phyloP scores from a whole-genome alignment of 92 coral and sea anemone genomes.

The Heteractis magnifica region DNA sequence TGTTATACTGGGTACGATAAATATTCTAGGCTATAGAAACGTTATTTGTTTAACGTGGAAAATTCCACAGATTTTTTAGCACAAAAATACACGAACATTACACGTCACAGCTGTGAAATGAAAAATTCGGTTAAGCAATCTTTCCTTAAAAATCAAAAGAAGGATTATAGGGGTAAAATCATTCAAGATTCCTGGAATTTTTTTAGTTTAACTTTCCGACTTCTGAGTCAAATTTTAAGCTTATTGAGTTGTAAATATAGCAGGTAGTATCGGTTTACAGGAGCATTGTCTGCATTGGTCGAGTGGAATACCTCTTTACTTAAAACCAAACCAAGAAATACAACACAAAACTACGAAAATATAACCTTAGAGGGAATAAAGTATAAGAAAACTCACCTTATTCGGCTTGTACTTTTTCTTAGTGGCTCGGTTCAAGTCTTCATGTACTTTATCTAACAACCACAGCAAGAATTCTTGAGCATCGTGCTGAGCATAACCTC shows the following conservation, averaged over 20 bases:
- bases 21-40: neutral
- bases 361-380: neutral
- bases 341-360: neutral
- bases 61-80: conserved; percentile 5
- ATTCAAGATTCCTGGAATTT: neutral
- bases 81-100: neutral
- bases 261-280: neutral
- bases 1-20: neutral
- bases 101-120: neutral
- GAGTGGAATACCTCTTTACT: neutral
- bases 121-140: neutral
- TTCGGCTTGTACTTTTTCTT: conserved; percentile 81
- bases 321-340: neutral
- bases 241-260: neutral
- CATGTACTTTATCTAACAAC: conserved; percentile 92
- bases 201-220: neutral
- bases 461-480: conserved; percentile 94
- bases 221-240: neutral
- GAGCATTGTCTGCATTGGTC: neutral
- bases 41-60: neutral
- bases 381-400: conserved; percentile 54
- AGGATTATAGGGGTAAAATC: neutral
- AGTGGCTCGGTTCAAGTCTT: conserved; percentile 84
- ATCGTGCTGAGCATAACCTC: conserved; percentile 88
- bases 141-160: neutral